A percentile compares a stretch with the other conserved stretches of the same genome.
Conservation (phyloP, 2,888 invertebrate species). For the Octonoba sinensis region DNA sequence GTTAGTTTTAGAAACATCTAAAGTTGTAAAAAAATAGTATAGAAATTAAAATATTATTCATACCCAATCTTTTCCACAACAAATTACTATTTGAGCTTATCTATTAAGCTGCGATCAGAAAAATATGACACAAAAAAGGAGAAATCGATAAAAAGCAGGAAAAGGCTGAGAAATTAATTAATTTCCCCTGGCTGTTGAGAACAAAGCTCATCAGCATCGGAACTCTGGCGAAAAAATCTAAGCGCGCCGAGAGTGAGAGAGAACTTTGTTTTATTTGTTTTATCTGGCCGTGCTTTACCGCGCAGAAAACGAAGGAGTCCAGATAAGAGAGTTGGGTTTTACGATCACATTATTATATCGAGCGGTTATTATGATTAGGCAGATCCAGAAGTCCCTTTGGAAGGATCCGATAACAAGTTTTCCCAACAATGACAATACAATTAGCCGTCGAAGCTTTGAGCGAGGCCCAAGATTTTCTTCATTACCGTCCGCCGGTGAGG, state of each 20-base stretch:
- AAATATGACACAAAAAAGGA: not conserved
- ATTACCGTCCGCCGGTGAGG: constrained; percentile 32
- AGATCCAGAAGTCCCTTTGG: constrained; percentile 59
- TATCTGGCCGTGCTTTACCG: constrained; percentile 60
- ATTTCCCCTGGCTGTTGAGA: constrained; percentile 12
- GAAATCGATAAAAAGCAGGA: constrained; percentile 7
- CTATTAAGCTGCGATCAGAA: too few species aligned
- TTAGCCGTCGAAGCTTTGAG: constrained; percentile 61
- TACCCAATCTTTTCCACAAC: too few species aligned
- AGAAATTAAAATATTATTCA: too few species aligned
- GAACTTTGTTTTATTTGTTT: constrained; percentile 59
- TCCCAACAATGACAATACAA: constrained; percentile 63
- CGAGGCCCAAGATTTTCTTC: constrained; percentile 60
- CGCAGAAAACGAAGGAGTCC: constrained; percentile 57
- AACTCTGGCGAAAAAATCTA: constrained; percentile 3
- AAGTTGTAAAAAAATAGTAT: too few species aligned
- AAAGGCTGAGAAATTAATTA: constrained; percentile 36
- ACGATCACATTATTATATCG: constrained; percentile 64
- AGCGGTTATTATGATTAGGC: constrained; percentile 64
- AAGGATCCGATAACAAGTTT: constrained; percentile 64
- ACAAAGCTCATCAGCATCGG: constrained; percentile 38
- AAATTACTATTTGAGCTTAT: too few species aligned
- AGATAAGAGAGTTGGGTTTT: constrained; percentile 50
- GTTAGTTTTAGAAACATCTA: too few species aligned
- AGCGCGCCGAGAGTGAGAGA: not conserved